These are phyloP conservation scores for Platysternon megacephalum DNA, from an alignment of 2,113 vertebrate genomes.

Conservation along the genomic window DNA sequence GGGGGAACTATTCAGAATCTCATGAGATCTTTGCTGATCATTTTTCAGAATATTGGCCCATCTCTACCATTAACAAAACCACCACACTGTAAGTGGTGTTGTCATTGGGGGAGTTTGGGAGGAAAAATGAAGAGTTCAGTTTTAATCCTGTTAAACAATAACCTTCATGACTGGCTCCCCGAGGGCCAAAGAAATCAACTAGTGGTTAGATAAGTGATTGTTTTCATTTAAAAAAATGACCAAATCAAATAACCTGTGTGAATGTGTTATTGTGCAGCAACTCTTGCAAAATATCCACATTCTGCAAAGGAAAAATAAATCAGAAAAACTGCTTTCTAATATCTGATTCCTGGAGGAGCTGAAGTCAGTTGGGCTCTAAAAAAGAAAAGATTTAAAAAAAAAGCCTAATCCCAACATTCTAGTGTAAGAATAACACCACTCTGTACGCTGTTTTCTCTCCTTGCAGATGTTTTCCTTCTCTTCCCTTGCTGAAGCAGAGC, in stretches of 20 bases:
- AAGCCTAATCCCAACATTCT: constrained; percentile 61
- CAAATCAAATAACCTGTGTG: constrained; percentile 67
- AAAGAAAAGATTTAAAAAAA: constrained; percentile 41
- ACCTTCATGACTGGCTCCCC: constrained; percentile 68
- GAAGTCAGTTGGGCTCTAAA: constrained; percentile 16
- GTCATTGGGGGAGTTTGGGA: constrained; percentile 50
- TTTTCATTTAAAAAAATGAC: constrained; percentile 70
- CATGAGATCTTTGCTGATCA: background rate
- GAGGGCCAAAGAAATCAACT: constrained; percentile 67
- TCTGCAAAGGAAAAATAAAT: constrained; percentile 54
- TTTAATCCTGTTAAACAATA: constrained; percentile 71
- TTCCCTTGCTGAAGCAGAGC: constrained; percentile 4
- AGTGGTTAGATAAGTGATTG: constrained; percentile 70
- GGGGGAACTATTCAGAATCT: background rate
- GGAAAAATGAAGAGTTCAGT: constrained; percentile 46
- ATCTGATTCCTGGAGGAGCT: constrained; percentile 55
- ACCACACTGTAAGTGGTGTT: constrained; percentile 24
- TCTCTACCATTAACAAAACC: constrained; percentile 24
- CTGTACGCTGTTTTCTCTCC: constrained; percentile 58
- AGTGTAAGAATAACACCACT: constrained; percentile 64
- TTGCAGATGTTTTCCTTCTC: constrained; percentile 43
- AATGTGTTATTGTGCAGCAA: constrained; percentile 40
- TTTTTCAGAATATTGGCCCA: background rate
- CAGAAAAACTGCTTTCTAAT: constrained; percentile 49
- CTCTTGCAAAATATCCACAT: constrained; percentile 61